A percentile compares a stretch with the other conserved stretches of the same genome.
phyloP scores from a whole-genome alignment of 2,888 invertebrate species.

The Napeogenes inachia region DNA sequence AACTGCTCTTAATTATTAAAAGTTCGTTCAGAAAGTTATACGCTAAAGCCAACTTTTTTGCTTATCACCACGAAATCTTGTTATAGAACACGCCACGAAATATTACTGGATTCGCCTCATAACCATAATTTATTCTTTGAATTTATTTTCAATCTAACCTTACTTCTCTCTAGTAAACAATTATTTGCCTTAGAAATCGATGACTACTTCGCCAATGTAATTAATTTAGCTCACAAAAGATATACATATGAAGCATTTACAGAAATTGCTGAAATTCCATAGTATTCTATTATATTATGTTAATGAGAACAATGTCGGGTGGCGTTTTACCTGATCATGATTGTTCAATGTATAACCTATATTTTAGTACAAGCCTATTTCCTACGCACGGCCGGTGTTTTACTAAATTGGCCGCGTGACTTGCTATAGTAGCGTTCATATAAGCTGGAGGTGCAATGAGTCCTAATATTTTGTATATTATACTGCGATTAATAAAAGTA shows the following conservation, averaged over 20 bases:
- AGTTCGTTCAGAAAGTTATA: constrained; percentile 23
- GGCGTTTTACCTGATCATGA: constrained; percentile 6
- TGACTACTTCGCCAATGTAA: too few species aligned
- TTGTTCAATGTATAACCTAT: constrained; percentile 2
- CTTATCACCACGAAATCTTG: constrained; percentile 28
- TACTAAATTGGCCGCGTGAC: constrained; percentile 68
- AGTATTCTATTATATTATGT: not conserved
- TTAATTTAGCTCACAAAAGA: too few species aligned
- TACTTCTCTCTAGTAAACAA: too few species aligned
- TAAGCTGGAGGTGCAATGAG: constrained; percentile 37
- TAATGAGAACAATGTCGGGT: not conserved
- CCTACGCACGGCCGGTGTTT: constrained; percentile 52
- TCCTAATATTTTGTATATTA: not conserved
- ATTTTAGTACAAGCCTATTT: constrained; percentile 42
- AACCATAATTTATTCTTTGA: not conserved
- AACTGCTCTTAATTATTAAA: constrained; percentile 25
- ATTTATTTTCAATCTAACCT: not conserved
- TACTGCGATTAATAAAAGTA: not conserved
- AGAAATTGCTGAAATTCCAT: not conserved
- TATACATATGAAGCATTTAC: too few species aligned
- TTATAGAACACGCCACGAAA: constrained; percentile 23
- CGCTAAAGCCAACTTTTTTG: constrained; percentile 24
- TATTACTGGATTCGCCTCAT: constrained; percentile 9
- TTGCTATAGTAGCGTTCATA: constrained; percentile 50
- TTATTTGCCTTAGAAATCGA: too few species aligned